Evolutionary conservation across 2,888 invertebrate genomes (phyloP).

Genomic region (Apamea anceps): DNA sequence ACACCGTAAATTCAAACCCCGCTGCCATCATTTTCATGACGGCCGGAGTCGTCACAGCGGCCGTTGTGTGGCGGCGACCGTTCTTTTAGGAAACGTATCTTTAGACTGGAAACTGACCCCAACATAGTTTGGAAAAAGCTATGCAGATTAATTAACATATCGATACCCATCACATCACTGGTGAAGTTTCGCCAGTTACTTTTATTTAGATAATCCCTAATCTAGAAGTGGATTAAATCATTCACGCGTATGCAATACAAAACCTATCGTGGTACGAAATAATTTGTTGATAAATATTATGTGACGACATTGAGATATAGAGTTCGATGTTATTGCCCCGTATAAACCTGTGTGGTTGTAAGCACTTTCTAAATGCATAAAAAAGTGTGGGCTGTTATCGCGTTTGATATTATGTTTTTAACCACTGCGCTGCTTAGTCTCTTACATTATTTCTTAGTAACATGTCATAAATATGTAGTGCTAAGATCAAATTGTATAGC

Average conservation of each 20-base stretch:
- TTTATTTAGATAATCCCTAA: background rate
- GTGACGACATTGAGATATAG: background rate
- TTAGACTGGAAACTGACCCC: no score
- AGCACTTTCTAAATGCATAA: constrained; percentile 3
- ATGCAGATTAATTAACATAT: background rate
- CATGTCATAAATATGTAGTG: background rate
- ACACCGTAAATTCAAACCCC: background rate
- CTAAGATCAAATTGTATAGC: background rate
- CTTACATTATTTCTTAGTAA: constrained; percentile 17
- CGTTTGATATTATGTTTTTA: constrained; percentile 14
- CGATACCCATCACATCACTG: background rate
- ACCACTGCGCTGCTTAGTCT: background rate
- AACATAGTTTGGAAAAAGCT: no score
- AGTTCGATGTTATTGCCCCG: background rate
- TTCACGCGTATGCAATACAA: background rate
- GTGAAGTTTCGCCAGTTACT: background rate
- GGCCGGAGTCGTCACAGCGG: no score
- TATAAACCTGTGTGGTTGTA: background rate
- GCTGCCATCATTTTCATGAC: no score
- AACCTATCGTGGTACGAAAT: background rate
- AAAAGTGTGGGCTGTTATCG: constrained; percentile 1
- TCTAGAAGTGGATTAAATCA: background rate
- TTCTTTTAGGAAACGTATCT: no score
- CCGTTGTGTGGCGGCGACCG: no score
- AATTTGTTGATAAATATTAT: background rate